phyloP scores from a whole-genome alignment of 2,888 invertebrate species.

The Scaptomyza tumidula region DNA sequence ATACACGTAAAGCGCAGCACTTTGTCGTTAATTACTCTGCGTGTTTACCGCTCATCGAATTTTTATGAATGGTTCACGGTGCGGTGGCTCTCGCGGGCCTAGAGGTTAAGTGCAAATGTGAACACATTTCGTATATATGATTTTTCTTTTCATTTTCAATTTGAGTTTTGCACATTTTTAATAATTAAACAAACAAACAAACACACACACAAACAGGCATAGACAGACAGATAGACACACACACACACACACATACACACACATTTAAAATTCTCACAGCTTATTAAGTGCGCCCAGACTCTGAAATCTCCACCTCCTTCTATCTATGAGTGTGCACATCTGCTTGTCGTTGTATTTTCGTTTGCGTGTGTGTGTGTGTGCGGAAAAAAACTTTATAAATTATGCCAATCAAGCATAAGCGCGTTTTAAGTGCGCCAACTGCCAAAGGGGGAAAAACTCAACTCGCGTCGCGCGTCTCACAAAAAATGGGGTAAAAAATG shows the following conservation, averaged over 20 bases:
- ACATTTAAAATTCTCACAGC: conserved; percentile 12
- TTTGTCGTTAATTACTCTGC: conserved; percentile 77
- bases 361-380: conserved; percentile 6
- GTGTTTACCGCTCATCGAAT: conserved; percentile 77
- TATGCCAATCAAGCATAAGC: conserved; percentile 76
- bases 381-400: conserved; percentile 68
- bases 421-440: conserved; percentile 71
- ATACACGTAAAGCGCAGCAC: conserved; percentile 69
- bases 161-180: conserved; percentile 64
- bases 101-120: conserved; percentile 70
- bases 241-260: neutral
- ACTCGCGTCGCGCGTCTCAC: conserved; percentile 3
- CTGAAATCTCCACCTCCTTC: conserved; percentile 21
- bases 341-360: conserved; percentile 20
- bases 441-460: conserved; percentile 39
- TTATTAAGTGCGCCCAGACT: conserved; percentile 41
- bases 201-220: neutral
- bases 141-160: conserved; percentile 36
- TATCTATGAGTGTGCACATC: conserved; percentile 44
- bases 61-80: conserved; percentile 66
- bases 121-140: conserved; percentile 31
- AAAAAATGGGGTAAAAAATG: conserved; percentile 22
- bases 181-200: conserved; percentile 53
- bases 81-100: conserved; percentile 27
- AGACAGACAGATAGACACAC: neutral